phyloP scores from a whole-genome alignment of 1,140 invertebrate species.

The Drosophila novamexicana region DNA sequence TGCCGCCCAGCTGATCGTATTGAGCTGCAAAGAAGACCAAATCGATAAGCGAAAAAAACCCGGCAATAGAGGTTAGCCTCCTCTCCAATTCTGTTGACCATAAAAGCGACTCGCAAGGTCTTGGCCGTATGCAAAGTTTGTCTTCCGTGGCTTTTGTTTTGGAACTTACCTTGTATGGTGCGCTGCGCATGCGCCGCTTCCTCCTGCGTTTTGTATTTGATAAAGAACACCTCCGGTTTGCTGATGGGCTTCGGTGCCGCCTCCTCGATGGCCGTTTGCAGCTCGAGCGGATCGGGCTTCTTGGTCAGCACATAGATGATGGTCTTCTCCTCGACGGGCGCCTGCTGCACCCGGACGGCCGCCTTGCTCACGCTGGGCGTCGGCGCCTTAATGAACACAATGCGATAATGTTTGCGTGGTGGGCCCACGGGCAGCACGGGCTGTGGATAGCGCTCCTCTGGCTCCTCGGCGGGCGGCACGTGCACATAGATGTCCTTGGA shows the following conservation, averaged over 20 bases:
- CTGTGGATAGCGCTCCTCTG: constrained; percentile 52
- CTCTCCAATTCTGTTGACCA: neutral
- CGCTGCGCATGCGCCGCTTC: constrained; percentile 84
- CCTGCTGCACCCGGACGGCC: constrained; percentile 87
- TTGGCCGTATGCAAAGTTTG: constrained; percentile 26
- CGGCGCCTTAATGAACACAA: constrained; percentile 94
- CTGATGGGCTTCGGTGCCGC: constrained; percentile 87
- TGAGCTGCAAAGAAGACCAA: constrained; percentile 55
- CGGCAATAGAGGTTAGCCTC: constrained; percentile 6
- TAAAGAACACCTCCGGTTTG: constrained; percentile 91
- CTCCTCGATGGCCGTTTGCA: constrained; percentile 86
- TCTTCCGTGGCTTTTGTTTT: neutral
- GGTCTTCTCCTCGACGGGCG: constrained; percentile 92
- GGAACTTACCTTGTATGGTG: constrained; percentile 79
- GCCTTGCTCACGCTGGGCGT: constrained; percentile 88
- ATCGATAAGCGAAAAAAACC: neutral
- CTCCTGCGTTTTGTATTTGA: constrained; percentile 90
- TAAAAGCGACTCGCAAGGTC: constrained; percentile 16
- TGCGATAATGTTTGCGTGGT: constrained; percentile 93
- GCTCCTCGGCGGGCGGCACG: constrained; percentile 72
- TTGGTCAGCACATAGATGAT: constrained; percentile 94
- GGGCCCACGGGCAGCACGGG: constrained; percentile 69
- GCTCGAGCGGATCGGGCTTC: constrained; percentile 88
- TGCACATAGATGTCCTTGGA: constrained; percentile 84
- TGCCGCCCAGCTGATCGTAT: constrained; percentile 82